phyloP scores from a whole-genome alignment of 2,113 vertebrate species.

The Anguilla japonica region DNA sequence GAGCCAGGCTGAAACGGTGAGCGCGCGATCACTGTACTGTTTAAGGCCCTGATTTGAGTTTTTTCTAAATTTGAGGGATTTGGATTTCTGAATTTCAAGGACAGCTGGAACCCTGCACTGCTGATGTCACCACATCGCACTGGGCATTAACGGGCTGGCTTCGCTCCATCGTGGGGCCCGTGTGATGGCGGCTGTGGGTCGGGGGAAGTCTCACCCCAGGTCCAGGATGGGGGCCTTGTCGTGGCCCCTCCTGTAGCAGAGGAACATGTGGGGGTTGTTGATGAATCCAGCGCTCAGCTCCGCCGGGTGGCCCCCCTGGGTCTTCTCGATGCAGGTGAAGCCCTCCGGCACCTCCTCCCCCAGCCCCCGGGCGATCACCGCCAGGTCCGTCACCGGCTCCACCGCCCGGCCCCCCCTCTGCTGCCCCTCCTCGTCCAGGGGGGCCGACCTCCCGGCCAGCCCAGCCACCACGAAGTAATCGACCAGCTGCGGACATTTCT shows the following conservation, averaged over 20 bases:
- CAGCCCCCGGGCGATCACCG: slow-evolving; percentile 82
- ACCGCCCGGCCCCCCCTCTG: slow-evolving; percentile 64
- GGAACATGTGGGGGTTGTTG: slow-evolving; percentile 88
- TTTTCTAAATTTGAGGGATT: too few species aligned
- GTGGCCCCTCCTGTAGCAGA: slow-evolving; percentile 85
- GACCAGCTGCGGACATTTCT: slow-evolving; percentile 90
- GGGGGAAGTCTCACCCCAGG: slow-evolving; percentile 71
- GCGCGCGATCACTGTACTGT: too few species aligned
- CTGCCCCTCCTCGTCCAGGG: slow-evolving; percentile 76
- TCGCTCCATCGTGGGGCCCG: background rate
- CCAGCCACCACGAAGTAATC: slow-evolving; percentile 95
- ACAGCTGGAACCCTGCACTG: background rate
- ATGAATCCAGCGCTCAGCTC: slow-evolving; percentile 87
- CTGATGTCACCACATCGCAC: background rate
- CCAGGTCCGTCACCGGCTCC: slow-evolving; percentile 86
- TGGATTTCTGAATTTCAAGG: too few species aligned
- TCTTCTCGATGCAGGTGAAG: slow-evolving; percentile 92
- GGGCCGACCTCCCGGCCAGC: slow-evolving; percentile 68
- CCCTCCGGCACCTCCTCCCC: slow-evolving; percentile 92
- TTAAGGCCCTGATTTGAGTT: too few species aligned
- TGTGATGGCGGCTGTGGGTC: background rate
- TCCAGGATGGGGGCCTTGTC: slow-evolving; percentile 87
- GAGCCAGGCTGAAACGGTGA: too few species aligned
- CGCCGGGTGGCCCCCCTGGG: slow-evolving; percentile 78
- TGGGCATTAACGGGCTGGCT: background rate